Conservation (phyloP, 2,888 invertebrate species). For the Morinoia aosen region DNA sequence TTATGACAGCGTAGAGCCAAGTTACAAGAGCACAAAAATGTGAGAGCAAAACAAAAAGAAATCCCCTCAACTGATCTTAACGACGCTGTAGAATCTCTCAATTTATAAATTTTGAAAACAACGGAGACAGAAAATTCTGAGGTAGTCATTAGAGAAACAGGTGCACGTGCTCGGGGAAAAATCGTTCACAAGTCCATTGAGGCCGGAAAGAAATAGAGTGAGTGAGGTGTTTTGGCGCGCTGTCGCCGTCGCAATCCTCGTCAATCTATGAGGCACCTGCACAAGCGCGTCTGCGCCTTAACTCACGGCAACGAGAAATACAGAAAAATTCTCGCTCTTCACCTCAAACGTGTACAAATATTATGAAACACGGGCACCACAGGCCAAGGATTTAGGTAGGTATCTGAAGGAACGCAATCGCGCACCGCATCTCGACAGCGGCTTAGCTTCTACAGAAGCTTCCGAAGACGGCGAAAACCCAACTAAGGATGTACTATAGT, state of each 20-base stretch:
- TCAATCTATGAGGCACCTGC: slow-evolving; percentile 36
- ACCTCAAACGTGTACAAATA: neutral
- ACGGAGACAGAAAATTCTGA: neutral
- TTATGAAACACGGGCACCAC: slow-evolving; percentile 30
- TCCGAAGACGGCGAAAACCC: neutral
- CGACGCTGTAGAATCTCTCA: neutral
- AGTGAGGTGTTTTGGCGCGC: slow-evolving; percentile 46
- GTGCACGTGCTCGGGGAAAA: neutral
- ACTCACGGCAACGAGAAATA: slow-evolving; percentile 31
- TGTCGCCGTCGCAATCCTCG: slow-evolving; percentile 39
- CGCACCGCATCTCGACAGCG: neutral
- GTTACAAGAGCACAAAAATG: neutral
- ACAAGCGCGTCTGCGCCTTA: slow-evolving; percentile 22
- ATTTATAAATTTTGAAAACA: neutral
- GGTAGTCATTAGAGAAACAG: neutral
- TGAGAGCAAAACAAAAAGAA: neutral
- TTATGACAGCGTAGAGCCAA: neutral
- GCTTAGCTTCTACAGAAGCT: neutral
- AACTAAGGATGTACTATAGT: neutral
- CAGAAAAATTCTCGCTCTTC: slow-evolving; percentile 11
- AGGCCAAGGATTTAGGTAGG: neutral
- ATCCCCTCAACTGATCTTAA: neutral
- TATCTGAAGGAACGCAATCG: slow-evolving; percentile 15
- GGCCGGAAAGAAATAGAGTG: slow-evolving; percentile 27
- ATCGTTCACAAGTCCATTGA: slow-evolving; percentile 1